These are phyloP conservation scores for Sesamia inferens DNA, from an alignment of 2,888 invertebrate genomes.

Conservation along the genomic window DNA sequence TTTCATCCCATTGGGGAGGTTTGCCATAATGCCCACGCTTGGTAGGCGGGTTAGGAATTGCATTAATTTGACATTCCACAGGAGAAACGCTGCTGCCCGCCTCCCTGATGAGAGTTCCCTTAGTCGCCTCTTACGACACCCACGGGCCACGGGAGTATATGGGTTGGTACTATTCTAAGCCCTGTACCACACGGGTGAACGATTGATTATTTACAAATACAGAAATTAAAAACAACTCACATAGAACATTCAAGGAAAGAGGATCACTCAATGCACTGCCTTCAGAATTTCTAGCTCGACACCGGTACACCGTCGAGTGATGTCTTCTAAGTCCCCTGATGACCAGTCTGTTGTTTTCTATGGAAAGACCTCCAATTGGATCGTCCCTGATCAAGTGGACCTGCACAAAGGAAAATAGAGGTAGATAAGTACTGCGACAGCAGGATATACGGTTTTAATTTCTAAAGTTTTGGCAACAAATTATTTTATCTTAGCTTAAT, in stretches of 20 bases:
- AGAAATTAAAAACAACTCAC: constrained; percentile 89
- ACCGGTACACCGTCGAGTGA: constrained; percentile 94
- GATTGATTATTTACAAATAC: not conserved
- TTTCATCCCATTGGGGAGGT: no score
- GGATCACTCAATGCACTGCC: constrained; percentile 95
- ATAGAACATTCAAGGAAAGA: constrained; percentile 93
- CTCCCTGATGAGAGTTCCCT: no score
- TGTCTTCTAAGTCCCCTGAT: constrained; percentile 92
- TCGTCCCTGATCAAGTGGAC: constrained; percentile 92
- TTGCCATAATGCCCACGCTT: no score
- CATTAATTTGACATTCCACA: no score
- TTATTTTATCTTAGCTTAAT: not conserved
- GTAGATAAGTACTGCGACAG: not conserved
- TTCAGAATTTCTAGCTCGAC: constrained; percentile 94
- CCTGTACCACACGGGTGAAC: no score
- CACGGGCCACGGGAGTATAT: no score
- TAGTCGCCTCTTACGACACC: no score
- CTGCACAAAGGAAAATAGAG: constrained; percentile 77
- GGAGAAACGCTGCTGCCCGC: no score
- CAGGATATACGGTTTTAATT: not conserved
- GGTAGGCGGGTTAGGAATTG: no score
- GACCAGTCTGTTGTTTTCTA: constrained; percentile 92
- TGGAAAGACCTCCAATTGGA: constrained; percentile 91
- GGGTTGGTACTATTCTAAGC: no score
- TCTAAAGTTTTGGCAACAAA: not conserved